Conservation (phyloP, 1,140 invertebrate species). For the Polyergus mexicanus region DNA sequence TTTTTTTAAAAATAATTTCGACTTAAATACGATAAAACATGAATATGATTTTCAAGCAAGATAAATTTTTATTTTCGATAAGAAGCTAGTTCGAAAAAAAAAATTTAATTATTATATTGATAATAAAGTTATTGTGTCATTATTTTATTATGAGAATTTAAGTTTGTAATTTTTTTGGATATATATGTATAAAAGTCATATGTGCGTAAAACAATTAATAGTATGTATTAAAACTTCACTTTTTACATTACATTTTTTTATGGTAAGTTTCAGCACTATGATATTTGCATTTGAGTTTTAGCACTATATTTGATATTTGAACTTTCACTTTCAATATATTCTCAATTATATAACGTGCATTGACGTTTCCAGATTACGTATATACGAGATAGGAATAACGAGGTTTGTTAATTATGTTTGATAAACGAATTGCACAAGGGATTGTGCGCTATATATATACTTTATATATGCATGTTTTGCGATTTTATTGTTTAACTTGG, state of each 20-base stretch:
- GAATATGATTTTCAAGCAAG: background rate
- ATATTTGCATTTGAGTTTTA: background rate
- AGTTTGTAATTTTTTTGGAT: background rate
- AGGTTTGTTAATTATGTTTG: background rate
- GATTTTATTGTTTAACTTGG: constrained; percentile 45
- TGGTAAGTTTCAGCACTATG: constrained; percentile 25
- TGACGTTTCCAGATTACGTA: constrained; percentile 11
- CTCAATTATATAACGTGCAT: background rate
- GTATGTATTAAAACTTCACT: too few relatives aligned
- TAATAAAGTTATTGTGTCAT: background rate
- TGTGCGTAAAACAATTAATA: too few relatives aligned
- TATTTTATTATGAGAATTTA: constrained; percentile 27
- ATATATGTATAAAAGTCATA: too few relatives aligned
- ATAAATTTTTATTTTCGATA: background rate
- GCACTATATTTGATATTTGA: constrained; percentile 10
- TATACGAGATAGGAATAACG: background rate
- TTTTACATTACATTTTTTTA: background rate
- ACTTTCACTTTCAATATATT: background rate
- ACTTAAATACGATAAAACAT: background rate
- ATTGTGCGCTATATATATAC: constrained; percentile 1
- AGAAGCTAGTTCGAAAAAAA: background rate
- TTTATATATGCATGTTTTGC: constrained; percentile 49
- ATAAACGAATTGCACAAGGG: background rate
- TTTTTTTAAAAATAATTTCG: constrained; percentile 9
- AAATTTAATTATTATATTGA: background rate